These are phyloP conservation scores for Dioctria rufipes DNA, from an alignment of 2,888 invertebrate genomes.

Conservation along the genomic window DNA sequence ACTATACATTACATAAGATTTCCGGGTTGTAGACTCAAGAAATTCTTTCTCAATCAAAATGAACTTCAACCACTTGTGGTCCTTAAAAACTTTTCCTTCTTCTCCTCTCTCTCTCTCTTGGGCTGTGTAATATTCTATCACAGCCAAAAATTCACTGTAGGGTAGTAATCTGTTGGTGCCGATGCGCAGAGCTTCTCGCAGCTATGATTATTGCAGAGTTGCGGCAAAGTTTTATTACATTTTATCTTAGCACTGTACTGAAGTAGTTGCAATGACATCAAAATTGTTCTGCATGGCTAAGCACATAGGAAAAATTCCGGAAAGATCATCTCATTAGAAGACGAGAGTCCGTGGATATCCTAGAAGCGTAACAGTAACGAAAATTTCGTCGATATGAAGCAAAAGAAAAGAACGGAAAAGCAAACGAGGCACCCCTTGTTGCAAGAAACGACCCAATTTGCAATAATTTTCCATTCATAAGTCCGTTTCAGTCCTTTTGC, in stretches of 20 bases:
- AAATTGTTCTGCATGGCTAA: background rate
- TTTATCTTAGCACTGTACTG: background rate
- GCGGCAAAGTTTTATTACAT: conserved; percentile 5
- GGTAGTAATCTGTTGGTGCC: background rate
- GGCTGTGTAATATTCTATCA: too few relatives aligned
- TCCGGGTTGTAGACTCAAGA: too few relatives aligned
- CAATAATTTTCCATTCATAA: conserved; percentile 54
- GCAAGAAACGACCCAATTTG: conserved; percentile 52
- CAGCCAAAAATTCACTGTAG: too few relatives aligned
- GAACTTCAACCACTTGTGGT: too few relatives aligned
- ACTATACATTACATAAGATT: too few relatives aligned
- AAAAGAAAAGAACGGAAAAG: background rate
- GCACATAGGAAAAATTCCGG: conserved; percentile 38
- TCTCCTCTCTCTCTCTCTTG: too few relatives aligned
- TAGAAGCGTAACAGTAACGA: conserved; percentile 8
- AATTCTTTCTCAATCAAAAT: too few relatives aligned
- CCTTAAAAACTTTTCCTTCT: too few relatives aligned
- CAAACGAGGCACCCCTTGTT: conserved; percentile 33
- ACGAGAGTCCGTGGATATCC: conserved; percentile 5
- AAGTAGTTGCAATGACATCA: conserved; percentile 14
- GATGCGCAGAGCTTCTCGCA: background rate
- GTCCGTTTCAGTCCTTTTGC: conserved; percentile 9
- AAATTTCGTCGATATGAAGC: conserved; percentile 17
- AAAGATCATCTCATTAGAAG: conserved; percentile 40
- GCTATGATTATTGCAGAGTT: background rate